A percentile compares a stretch with the other conserved stretches of the same genome.
Conservation (phyloP, 2,113 vertebrate genomes). For the Solea solea region DNA sequence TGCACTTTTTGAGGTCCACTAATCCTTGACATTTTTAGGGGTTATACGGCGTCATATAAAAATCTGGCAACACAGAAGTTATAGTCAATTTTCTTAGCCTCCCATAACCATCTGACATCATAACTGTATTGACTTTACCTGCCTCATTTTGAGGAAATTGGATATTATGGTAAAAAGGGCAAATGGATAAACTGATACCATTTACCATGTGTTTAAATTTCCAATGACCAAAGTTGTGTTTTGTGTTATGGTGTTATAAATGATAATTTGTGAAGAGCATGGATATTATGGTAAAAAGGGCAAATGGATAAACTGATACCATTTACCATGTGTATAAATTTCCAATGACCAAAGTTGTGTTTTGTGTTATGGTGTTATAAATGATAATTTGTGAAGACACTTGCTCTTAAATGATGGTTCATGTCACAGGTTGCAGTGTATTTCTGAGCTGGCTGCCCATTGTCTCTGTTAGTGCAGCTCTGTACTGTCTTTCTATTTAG, state of each 20-base stretch:
- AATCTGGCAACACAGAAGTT: no score
- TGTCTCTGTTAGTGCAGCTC: constrained; percentile 34
- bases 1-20: no score
- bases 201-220: background rate
- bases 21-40: no score
- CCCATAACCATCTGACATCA: background rate
- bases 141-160: no score
- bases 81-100: background rate
- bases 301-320: background rate
- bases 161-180: background rate
- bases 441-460: constrained; percentile 24
- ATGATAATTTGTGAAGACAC: background rate
- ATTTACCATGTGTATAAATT: background rate
- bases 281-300: background rate
- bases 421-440: constrained; percentile 15
- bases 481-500: constrained; percentile 75
- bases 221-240: background rate
- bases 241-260: background rate
- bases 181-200: background rate
- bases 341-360: background rate
- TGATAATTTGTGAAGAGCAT: no score
- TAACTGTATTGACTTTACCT: background rate
- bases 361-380: background rate
- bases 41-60: no score
- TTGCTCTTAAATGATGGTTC: background rate